Percentiles rank a stretch among this genome's conserved stretches.
Conservation (phyloP, 2,113 vertebrate species). For the Ochotona curzoniae region DNA sequence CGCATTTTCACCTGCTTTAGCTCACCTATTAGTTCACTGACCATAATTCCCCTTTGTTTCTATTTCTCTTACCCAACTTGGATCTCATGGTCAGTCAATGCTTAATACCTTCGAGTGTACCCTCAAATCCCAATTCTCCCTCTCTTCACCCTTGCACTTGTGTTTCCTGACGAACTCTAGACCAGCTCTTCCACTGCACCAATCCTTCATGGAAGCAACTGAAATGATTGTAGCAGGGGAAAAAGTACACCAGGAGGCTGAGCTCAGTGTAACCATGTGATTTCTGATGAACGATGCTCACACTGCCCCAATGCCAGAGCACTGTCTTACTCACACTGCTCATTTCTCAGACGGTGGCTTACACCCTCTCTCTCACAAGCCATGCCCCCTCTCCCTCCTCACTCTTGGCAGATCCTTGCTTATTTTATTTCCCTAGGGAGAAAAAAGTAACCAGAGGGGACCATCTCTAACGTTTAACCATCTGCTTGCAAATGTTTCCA, state of each 20-base stretch:
- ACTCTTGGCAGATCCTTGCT: neutral
- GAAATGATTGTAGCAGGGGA: neutral
- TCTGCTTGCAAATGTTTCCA: neutral
- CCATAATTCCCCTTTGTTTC: neutral
- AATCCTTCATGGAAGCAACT: neutral
- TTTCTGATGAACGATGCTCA: rapidly evolving
- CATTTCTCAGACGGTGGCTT: neutral
- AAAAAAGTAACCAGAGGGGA: neutral
- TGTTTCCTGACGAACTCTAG: neutral
- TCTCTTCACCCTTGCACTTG: neutral
- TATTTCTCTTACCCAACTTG: neutral
- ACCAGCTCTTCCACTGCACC: neutral
- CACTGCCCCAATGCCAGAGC: neutral
- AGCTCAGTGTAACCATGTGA: neutral
- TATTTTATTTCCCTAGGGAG: neutral
- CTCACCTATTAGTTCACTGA: neutral
- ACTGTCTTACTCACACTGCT: neutral
- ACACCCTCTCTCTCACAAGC: neutral
- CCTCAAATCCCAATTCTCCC: neutral
- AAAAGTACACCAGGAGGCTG: neutral
- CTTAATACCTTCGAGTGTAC: neutral
- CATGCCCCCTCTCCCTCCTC: neutral
- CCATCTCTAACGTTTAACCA: neutral
- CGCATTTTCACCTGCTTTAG: neutral
- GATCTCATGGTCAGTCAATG: neutral